phyloP scores from a whole-genome alignment of 2,113 vertebrate species.

The Nothoprocta pentlandii region DNA sequence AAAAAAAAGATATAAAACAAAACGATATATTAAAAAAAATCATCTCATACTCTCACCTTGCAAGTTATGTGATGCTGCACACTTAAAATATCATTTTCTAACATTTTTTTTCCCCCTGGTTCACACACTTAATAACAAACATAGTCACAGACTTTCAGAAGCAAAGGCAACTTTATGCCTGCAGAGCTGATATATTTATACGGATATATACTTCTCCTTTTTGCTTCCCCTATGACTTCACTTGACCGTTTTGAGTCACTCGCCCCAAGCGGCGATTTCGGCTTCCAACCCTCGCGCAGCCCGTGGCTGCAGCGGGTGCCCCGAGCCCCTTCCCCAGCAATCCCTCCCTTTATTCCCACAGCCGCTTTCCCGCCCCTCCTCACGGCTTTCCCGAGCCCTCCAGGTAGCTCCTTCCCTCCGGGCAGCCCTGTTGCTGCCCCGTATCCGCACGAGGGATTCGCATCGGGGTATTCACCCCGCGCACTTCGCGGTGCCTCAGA shows the following conservation, averaged over 20 bases:
- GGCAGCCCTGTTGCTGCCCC: too few species aligned
- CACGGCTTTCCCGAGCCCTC: too few species aligned
- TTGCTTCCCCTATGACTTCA: not conserved
- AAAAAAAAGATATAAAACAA: not conserved
- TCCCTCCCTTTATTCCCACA: too few species aligned
- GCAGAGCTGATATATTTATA: rapidly evolving
- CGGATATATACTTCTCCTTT: not conserved
- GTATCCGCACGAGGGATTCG: too few species aligned
- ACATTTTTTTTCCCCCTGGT: rapidly evolving
- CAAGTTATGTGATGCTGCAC: rapidly evolving
- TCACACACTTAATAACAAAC: rapidly evolving
- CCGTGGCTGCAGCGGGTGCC: too few species aligned
- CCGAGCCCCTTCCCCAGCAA: too few species aligned
- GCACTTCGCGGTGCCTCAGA: too few species aligned
- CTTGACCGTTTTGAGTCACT: not conserved
- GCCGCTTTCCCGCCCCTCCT: too few species aligned
- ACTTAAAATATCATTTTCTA: rapidly evolving
- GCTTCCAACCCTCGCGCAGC: not conserved
- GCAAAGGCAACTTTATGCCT: rapidly evolving
- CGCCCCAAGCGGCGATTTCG: not conserved
- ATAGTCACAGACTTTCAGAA: not conserved
- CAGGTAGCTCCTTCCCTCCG: not conserved
- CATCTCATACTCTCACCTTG: not conserved
- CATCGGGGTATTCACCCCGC: too few species aligned
- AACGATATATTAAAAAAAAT: not conserved